Base-by-base conservation (phyloP, 1,140 invertebrate genomes). In the Drosophila trapezifrons region DNA sequence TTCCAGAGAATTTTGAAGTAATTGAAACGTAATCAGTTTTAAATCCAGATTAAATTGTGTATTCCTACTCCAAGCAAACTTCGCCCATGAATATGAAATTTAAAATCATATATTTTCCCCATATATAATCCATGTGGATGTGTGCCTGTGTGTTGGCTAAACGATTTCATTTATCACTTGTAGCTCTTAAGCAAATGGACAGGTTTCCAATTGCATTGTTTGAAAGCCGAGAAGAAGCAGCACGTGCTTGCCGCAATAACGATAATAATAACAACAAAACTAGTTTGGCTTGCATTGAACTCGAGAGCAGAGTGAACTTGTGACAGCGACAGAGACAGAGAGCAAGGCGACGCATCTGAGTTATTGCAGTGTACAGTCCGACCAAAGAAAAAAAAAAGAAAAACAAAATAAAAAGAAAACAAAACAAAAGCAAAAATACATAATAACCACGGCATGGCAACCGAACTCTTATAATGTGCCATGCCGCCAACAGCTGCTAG, bases 191-290 rank as follows among this genome's bases (percentile, higher is more conserved):
- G 57, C 40, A 54, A 46, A 40, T 64, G 47, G 46, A 81, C 82
- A 64, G 83, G 78, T 82, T 85, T 85, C 76, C 82, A 86, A 75
- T 63, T 72, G 78, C 82, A 78, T 74, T 80, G 76, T 62, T 79
- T 64, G 57, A 40, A 38, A 66, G 70, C 7, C 10, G 22, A 75
- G 45, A 62, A 54, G 47, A 47, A 66, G 46, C 73, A 54, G 42
- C 72, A 78, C 64, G 73, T 69, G 73, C 35, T 60, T 56, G 46
- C 18, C 8, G 38, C 47, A 54, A 51, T 17, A 12, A 51, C 29
- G 47, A 57, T 17, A 58, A 32, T 15, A 51, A 51, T 42, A n/a
- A 32, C 60, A 27, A n/a, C 20, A 29, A 69, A 65, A 86, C 83
- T 71, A 64, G 83, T 77, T 86, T 77, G 40, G 72, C 64, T 78